phyloP scores from a whole-genome alignment of 2,797 vertebrate genomes.

The Gymnoscopelus microlampas region DNA sequence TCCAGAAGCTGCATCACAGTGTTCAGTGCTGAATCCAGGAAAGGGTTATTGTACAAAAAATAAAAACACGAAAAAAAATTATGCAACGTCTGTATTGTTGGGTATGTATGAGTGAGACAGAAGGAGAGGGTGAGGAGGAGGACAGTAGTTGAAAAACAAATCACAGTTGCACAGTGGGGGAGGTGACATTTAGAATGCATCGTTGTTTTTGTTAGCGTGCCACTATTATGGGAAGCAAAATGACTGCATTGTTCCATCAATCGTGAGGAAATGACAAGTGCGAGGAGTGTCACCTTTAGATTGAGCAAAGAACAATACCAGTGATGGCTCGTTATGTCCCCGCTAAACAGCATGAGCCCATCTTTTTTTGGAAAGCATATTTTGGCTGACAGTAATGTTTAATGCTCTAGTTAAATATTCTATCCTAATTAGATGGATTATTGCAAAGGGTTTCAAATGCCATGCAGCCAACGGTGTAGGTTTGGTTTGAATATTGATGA shows the following conservation, averaged over 20 bases:
- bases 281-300: constrained; percentile 62
- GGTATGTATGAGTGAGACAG: constrained; percentile 1
- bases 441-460: constrained; percentile 68
- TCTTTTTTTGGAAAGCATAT: constrained; percentile 57
- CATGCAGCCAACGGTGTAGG: constrained; percentile 28
- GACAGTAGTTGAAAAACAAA: constrained; percentile 19
- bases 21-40: not conserved
- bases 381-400: constrained; percentile 70
- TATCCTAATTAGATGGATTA: constrained; percentile 68
- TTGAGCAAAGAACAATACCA: constrained; percentile 63
- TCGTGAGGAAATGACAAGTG: constrained; percentile 59
- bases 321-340: constrained; percentile 63
- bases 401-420: constrained; percentile 78
- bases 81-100: no score
- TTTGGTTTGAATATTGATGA: not conserved
- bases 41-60: no score
- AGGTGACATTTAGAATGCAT: constrained; percentile 65
- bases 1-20: not conserved
- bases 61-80: no score
- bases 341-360: constrained; percentile 54
- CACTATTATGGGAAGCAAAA: constrained; percentile 45
- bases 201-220: constrained; percentile 44
- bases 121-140: constrained; percentile 7
- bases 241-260: constrained; percentile 61
- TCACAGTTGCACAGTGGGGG: constrained; percentile 17